Evolutionary conservation across 2,888 invertebrate species (phyloP), one percentile per base, ranked within the genome.

Genomic region (Dioctria rufipes): DNA sequence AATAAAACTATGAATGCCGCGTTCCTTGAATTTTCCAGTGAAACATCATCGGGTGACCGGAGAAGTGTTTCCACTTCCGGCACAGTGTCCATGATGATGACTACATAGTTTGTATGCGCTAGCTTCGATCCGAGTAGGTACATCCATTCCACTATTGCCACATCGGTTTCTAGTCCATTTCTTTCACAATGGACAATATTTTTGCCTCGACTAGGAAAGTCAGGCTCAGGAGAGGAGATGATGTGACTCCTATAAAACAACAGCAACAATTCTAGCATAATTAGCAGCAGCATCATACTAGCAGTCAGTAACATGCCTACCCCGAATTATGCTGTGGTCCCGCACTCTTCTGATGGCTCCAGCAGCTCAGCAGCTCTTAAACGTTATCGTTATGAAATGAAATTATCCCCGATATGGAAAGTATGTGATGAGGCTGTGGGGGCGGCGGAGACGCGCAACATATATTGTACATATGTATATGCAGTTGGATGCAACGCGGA

Each of bases 321-420:
- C n/a, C 54, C 54, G 11, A 54, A n/a, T 54, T 54, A 8, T 54
- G n/a, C 46, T 54, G 51, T n/a, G 51, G n/a, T 11, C 51, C n/a
- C 51, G 4, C 51, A 2, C 25, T 25, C 25, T 25, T 25, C 25
- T 25, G 0, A 2, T 25, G 25, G 2, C 25, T 25, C 25, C 54
- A 4, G 54, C 11, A 42, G 11, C 42, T 42, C 60, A 58, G n/a
- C 73, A 58, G 42, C 73, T 54, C 60, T 63, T n/a, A 43, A 77
- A 63, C 54, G 63, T 63, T 77, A 77, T 77, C 54, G 63, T 63
- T 77, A 77, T 77, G 63, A 77, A 77, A 77, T 63, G 63, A 77
- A 63, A 77, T 77, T 63, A 63, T 63, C 46, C 25, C 25, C 77
- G 77, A 77, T 77, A 63, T 77, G 25, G 43, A n/a, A 77, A 49